A percentile compares a stretch with the other conserved stretches of the same genome.
Evolutionary conservation across 2,888 invertebrate genomes (phyloP).

Genomic region (Brachylomia viminalis): DNA sequence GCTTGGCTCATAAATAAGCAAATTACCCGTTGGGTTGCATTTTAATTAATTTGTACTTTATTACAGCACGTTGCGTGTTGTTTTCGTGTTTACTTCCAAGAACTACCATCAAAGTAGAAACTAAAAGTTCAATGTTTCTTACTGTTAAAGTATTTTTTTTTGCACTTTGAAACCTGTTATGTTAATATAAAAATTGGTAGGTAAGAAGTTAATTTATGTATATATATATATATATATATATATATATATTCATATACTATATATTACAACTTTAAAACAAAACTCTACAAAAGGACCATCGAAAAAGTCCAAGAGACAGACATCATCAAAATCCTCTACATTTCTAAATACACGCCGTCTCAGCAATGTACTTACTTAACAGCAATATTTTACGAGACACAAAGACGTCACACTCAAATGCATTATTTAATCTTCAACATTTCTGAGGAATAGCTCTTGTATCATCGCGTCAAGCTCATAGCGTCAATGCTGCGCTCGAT

Average conservation of each 20-base stretch:
- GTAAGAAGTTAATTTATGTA: neutral
- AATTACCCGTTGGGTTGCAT: slow-evolving; percentile 35
- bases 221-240: no score
- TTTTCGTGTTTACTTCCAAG: neutral
- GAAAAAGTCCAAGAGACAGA: slow-evolving; percentile 10
- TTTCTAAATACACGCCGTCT: neutral
- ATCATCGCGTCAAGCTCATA: no score
- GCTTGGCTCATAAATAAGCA: slow-evolving; percentile 14
- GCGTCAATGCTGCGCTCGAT: neutral
- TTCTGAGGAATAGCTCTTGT: slow-evolving; percentile 1
- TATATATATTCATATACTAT: no score
- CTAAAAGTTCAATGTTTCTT: neutral
- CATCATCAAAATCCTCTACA: neutral
- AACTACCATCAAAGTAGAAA: neutral
- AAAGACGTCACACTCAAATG: neutral
- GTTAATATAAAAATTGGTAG: neutral
- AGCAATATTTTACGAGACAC: neutral
- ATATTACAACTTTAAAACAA: neutral
- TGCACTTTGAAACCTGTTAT: neutral
- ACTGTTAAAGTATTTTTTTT: neutral
- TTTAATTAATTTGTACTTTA: slow-evolving; percentile 31
- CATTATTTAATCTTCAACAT: slow-evolving; percentile 37
- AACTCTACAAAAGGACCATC: rapidly evolving
- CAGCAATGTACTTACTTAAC: neutral
- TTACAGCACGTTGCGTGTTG: neutral